phyloP scores from a whole-genome alignment of 1,140 invertebrate genomes.

The Drosophila ananassae region DNA sequence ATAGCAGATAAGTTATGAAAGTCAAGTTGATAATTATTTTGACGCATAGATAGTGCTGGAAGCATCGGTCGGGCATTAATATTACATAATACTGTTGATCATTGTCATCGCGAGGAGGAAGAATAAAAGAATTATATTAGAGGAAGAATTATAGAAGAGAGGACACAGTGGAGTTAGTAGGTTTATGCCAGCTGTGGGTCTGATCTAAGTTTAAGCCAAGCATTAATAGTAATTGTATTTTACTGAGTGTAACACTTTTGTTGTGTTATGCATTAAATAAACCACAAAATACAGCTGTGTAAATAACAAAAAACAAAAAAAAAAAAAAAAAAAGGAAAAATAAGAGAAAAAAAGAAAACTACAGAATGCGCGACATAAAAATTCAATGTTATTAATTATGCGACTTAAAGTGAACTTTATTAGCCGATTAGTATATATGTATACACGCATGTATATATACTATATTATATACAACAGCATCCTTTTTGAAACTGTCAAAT shows the following conservation, averaged over 20 bases:
- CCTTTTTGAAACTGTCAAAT: slow-evolving; percentile 19
- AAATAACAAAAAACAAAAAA: slow-evolving; percentile 32
- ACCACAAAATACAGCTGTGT: slow-evolving; percentile 41
- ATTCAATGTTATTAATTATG: slow-evolving; percentile 16
- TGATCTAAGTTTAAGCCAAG: slow-evolving; percentile 18
- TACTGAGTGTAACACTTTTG: slow-evolving; percentile 21
- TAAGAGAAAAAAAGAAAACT: slow-evolving; percentile 8
- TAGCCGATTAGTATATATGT: slow-evolving; percentile 22
- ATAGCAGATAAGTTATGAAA: slow-evolving; percentile 29
- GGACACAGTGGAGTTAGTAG: slow-evolving; percentile 16
- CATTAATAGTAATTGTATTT: slow-evolving; percentile 26
- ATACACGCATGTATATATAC: slow-evolving; percentile 28
- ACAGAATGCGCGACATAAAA: slow-evolving; percentile 3
- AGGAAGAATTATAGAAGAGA: neutral
- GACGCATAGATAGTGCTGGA: neutral
- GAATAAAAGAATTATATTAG: neutral
- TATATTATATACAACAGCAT: slow-evolving; percentile 7
- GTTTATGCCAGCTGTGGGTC: slow-evolving; percentile 42
- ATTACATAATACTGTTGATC: slow-evolving; percentile 25
- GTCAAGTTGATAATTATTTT: slow-evolving; percentile 13
- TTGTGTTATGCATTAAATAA: slow-evolving; percentile 12
- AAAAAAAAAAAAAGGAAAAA: neutral
- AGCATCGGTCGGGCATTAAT: neutral
- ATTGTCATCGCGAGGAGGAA: slow-evolving; percentile 14
- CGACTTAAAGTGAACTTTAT: slow-evolving; percentile 28